Conservation (phyloP, 2,797 vertebrate genomes). For the Phalanger gymnotis region DNA sequence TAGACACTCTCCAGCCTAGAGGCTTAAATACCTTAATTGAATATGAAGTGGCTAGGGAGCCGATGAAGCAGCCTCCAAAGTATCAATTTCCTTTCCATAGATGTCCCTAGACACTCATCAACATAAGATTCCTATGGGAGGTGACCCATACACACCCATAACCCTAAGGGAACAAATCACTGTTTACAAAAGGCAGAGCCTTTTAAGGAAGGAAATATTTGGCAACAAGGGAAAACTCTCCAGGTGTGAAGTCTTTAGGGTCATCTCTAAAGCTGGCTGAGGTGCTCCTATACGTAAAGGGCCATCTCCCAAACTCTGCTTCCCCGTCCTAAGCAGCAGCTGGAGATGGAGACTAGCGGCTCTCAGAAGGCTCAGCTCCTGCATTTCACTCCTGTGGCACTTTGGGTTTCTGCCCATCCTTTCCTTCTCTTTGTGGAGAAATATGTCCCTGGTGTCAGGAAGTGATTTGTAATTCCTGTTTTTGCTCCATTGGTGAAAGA, state of each 20-base stretch:
- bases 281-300: background rate
- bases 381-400: background rate
- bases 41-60: background rate
- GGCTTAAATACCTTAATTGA: background rate
- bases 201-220: background rate
- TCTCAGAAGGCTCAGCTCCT: background rate
- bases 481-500: background rate
- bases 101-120: background rate
- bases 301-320: background rate
- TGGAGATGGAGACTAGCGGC: background rate
- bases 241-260: background rate
- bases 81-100: background rate
- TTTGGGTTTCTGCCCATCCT: background rate
- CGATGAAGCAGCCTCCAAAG: background rate
- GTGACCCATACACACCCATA: background rate
- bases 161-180: background rate
- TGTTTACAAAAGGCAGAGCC: background rate
- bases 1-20: background rate
- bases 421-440: background rate
- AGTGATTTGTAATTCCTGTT: background rate
- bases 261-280: background rate
- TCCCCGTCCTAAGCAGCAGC: background rate
- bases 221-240: background rate
- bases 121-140: background rate
- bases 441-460: background rate